A percentile compares a stretch with the other conserved stretches of the same genome.
These are phyloP conservation scores for Melanotaenia pygmaea DNA, from an alignment of 2,797 vertebrate genomes.

Conservation along the genomic window DNA sequence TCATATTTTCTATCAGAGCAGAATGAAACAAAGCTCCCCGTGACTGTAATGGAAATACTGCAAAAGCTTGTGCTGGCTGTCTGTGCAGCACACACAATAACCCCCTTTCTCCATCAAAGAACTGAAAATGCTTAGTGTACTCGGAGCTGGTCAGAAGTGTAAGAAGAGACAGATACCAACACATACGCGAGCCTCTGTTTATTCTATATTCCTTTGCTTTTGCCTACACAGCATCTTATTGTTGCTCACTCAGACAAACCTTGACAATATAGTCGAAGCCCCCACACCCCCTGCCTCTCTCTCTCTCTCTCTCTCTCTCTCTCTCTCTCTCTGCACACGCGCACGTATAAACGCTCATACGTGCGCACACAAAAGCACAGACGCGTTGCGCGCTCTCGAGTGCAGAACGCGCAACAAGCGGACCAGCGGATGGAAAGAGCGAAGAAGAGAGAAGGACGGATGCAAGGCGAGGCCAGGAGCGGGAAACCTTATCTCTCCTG, in stretches of 20 bases:
- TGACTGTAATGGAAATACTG: slow-evolving; percentile 15
- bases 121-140: slow-evolving; percentile 14
- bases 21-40: slow-evolving; percentile 17
- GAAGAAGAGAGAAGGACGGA: slow-evolving; percentile 64
- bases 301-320: slow-evolving; percentile 10
- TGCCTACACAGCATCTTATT: slow-evolving; percentile 67
- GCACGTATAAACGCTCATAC: slow-evolving; percentile 17
- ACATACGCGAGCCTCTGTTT: slow-evolving; percentile 45
- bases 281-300: not conserved
- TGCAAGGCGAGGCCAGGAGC: slow-evolving; percentile 76
- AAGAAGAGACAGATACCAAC: slow-evolving; percentile 29
- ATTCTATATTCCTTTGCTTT: slow-evolving; percentile 37
- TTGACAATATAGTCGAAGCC: slow-evolving; percentile 49
- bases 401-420: slow-evolving; percentile 81
- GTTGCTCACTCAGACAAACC: slow-evolving; percentile 73
- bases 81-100: slow-evolving; percentile 30
- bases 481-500: slow-evolving; percentile 50
- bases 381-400: slow-evolving; percentile 74
- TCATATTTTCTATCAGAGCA: slow-evolving; percentile 3
- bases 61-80: slow-evolving; percentile 17
- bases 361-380: slow-evolving; percentile 34
- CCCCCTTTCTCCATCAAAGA: slow-evolving; percentile 4
- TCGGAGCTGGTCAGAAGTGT: slow-evolving; percentile 17
- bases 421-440: slow-evolving; percentile 63
- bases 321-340: slow-evolving; percentile 17